phyloP scores from a whole-genome alignment of 2,888 invertebrate species.

The Euclidia mi region DNA sequence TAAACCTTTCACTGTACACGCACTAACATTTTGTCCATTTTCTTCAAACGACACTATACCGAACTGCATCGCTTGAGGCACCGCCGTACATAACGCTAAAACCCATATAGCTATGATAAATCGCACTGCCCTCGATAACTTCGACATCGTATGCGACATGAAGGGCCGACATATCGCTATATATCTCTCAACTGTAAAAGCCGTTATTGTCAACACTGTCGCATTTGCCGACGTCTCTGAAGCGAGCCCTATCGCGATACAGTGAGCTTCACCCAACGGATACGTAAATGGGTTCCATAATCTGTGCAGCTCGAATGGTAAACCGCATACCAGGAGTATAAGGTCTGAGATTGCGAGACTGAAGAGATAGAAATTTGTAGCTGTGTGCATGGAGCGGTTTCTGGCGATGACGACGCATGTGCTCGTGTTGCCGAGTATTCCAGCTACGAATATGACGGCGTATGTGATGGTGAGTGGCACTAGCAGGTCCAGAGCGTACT shows the following conservation, averaged over 20 bases:
- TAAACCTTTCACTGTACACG: slow-evolving; percentile 90
- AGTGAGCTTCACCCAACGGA: slow-evolving; percentile 94
- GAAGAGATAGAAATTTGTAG: slow-evolving; percentile 95
- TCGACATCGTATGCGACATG: slow-evolving; percentile 95
- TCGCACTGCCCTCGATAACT: slow-evolving; percentile 94
- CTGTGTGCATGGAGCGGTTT: slow-evolving; percentile 95
- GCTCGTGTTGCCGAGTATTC: slow-evolving; percentile 94
- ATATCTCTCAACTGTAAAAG: slow-evolving; percentile 97
- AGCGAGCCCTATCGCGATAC: slow-evolving; percentile 93
- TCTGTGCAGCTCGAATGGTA: slow-evolving; percentile 94
- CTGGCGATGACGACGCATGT: slow-evolving; percentile 94
- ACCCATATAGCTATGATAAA: slow-evolving; percentile 95
- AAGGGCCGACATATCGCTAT: slow-evolving; percentile 97
- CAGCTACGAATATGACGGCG: slow-evolving; percentile 92
- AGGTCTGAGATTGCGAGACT: slow-evolving; percentile 95
- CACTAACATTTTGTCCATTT: slow-evolving; percentile 84
- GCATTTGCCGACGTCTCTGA: slow-evolving; percentile 97
- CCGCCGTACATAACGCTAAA: slow-evolving; percentile 92
- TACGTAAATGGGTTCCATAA: slow-evolving; percentile 94
- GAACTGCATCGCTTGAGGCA: slow-evolving; percentile 95
- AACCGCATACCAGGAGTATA: slow-evolving; percentile 92
- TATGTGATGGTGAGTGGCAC: slow-evolving; percentile 93
- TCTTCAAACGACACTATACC: slow-evolving; percentile 91
- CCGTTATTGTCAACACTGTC: slow-evolving; percentile 96
- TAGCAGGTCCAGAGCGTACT: slow-evolving; percentile 91